phyloP scores from a whole-genome alignment of 2,797 vertebrate species.

The Hoplostethus mediterraneus region DNA sequence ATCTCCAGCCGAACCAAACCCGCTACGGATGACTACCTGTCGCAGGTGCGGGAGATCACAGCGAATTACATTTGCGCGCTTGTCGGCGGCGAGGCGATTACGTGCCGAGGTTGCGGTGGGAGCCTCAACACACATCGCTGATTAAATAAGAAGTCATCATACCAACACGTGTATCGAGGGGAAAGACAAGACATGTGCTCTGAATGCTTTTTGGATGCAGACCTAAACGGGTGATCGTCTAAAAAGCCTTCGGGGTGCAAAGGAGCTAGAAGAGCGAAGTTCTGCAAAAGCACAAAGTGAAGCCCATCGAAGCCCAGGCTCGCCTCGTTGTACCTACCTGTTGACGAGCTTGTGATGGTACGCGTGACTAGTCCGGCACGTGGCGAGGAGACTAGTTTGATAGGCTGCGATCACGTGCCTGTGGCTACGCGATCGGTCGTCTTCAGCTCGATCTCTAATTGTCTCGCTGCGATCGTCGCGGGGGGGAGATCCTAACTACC shows the following conservation, averaged over 20 bases:
- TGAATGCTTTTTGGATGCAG: no score
- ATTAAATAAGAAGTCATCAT: no score
- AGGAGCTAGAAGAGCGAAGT: background rate
- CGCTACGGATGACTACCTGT: background rate
- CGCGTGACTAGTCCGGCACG: background rate
- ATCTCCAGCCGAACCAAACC: background rate
- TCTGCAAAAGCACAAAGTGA: no score
- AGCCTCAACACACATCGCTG: no score
- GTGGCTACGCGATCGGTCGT: conserved; percentile 12
- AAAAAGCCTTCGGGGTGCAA: no score
- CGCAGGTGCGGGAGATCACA: background rate
- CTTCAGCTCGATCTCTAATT: conserved; percentile 22
- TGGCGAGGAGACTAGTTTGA: conserved; percentile 19
- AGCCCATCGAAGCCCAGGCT: background rate
- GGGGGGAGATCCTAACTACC: background rate
- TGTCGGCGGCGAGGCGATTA: background rate
- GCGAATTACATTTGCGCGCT: no score
- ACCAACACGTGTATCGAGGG: no score
- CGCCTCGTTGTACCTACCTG: background rate
- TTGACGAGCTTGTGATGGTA: background rate
- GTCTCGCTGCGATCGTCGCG: conserved; percentile 13
- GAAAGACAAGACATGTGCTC: no score
- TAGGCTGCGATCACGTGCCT: conserved; percentile 30
- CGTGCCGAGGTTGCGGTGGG: no score
- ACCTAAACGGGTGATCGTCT: no score